A percentile compares a stretch with the other conserved stretches of the same genome.
These are phyloP conservation scores for Uloborus plumipes DNA, from an alignment of 2,888 invertebrate genomes.

Conservation along the genomic window DNA sequence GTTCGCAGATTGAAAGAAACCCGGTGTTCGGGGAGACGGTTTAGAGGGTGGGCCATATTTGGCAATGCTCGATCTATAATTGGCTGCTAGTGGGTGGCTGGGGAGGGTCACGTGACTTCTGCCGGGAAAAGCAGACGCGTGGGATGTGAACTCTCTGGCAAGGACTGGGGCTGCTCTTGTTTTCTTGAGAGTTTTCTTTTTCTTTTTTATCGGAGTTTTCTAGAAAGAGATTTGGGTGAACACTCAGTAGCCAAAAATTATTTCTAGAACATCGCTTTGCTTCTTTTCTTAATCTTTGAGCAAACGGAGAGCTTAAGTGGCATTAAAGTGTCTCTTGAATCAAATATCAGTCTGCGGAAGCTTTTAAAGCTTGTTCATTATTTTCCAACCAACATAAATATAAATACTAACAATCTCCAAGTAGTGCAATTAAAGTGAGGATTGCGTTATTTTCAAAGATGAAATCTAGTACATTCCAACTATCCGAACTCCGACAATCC, in stretches of 20 bases:
- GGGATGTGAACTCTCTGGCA: conserved; percentile 36
- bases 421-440: too few relatives aligned
- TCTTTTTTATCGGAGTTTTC: background rate
- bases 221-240: conserved; percentile 14
- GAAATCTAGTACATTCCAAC: too few relatives aligned
- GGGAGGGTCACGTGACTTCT: conserved; percentile 33
- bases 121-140: conserved; percentile 35
- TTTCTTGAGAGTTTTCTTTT: conserved; percentile 13
- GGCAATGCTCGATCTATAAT: conserved; percentile 56
- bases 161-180: conserved; percentile 30
- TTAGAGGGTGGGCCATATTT: conserved; percentile 40
- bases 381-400: too few relatives aligned
- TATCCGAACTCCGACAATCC: too few relatives aligned
- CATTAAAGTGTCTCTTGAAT: too few relatives aligned
- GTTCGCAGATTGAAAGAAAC: conserved; percentile 26
- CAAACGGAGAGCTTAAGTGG: too few relatives aligned
- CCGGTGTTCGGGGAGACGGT: conserved; percentile 4
- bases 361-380: too few relatives aligned
- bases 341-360: too few relatives aligned
- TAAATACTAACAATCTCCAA: too few relatives aligned
- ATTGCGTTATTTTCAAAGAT: too few relatives aligned
- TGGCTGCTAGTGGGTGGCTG: conserved; percentile 53
- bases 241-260: conserved; percentile 45
- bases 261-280: conserved; percentile 24
- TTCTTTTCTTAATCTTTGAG: too few relatives aligned